These are phyloP conservation scores for Sapajus apella DNA, from an alignment of 2,113 vertebrate genomes.

Conservation along the genomic window DNA sequence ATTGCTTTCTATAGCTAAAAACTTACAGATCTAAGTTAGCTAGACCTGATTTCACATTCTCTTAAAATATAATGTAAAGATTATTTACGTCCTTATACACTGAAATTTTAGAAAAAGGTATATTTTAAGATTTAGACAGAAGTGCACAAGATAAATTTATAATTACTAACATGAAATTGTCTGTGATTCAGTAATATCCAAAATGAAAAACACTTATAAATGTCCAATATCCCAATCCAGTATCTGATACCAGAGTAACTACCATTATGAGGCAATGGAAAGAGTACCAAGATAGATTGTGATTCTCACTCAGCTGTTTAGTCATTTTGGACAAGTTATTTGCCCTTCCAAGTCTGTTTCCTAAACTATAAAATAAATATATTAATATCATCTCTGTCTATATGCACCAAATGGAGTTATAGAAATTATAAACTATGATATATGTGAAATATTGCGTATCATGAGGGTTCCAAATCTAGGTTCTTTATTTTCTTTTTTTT, in stretches of 20 bases:
- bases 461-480: slow-evolving; percentile 29
- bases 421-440: background rate
- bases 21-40: background rate
- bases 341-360: background rate
- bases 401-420: slow-evolving; percentile 11
- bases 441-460: background rate
- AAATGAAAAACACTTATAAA: background rate
- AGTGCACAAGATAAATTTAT: background rate
- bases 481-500: slow-evolving; percentile 35
- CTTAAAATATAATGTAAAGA: slow-evolving; percentile 6
- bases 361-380: slow-evolving; percentile 34
- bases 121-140: slow-evolving; percentile 28
- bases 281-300: background rate
- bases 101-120: background rate
- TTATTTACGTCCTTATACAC: background rate
- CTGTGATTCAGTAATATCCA: slow-evolving; percentile 14
- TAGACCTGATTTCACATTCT: slow-evolving; percentile 19
- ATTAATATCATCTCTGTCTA: background rate
- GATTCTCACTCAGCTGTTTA: background rate
- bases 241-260: background rate
- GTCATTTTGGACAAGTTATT: background rate
- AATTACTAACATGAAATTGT: slow-evolving; percentile 13
- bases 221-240: background rate
- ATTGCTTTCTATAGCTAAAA: slow-evolving; percentile 9
- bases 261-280: background rate